phyloP scores from a whole-genome alignment of 2,113 vertebrate genomes.

The Promerops cafer region DNA sequence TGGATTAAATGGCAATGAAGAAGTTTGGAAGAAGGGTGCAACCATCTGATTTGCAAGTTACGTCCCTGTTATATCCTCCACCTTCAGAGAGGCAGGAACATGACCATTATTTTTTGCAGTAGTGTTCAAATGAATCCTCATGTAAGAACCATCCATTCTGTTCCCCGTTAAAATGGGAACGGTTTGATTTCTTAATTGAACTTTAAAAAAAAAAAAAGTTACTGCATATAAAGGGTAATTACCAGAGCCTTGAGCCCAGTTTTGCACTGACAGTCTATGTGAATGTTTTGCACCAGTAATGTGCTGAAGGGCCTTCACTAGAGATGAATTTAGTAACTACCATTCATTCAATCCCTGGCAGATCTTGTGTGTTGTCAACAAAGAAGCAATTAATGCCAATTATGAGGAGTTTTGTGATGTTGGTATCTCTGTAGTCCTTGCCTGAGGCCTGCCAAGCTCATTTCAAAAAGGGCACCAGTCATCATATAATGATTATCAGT shows the following conservation, averaged over 20 bases:
- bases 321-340: neutral
- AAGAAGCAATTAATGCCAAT: constrained; percentile 45
- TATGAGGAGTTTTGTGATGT: constrained; percentile 29
- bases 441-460: neutral
- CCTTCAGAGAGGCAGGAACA: neutral
- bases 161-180: neutral
- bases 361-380: constrained; percentile 16
- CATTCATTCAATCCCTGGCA: neutral
- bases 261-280: neutral
- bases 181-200: neutral
- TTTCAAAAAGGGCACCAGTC: neutral
- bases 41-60: neutral
- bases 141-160: neutral
- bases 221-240: neutral
- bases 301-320: neutral
- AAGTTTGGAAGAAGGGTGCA: neutral
- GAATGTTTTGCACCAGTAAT: neutral
- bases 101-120: neutral
- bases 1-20: neutral
- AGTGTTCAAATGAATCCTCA: neutral
- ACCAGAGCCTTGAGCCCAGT: neutral
- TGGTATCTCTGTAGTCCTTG: constrained; percentile 12
- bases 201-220: neutral
- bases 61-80: neutral
- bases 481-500: neutral